Conservation (phyloP, 2,888 invertebrate genomes). For the Diploptera punctata region DNA sequence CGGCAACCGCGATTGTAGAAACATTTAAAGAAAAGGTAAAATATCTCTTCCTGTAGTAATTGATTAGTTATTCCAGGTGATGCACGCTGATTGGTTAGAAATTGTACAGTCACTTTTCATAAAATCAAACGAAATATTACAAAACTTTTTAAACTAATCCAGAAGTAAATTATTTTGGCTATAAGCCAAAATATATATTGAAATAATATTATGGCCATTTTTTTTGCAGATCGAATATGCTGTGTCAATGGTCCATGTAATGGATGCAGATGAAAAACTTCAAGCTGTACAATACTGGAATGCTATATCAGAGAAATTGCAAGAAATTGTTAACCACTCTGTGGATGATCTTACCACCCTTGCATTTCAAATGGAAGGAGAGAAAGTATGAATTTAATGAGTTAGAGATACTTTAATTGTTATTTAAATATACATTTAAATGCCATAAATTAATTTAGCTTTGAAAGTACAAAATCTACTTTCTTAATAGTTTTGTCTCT, state of each 20-base stretch:
- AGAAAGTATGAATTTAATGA: constrained; percentile 36
- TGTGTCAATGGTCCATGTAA: constrained; percentile 47
- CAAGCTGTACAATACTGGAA: constrained; percentile 50
- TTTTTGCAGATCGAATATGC: constrained; percentile 48
- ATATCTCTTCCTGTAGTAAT: not conserved
- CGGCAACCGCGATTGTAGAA: too few species aligned
- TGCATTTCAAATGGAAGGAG: constrained; percentile 46
- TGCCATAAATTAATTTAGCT: too few species aligned
- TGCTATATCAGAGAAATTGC: constrained; percentile 48
- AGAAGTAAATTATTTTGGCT: not conserved
- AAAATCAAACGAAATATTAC: not conserved
- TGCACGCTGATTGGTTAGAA: constrained; percentile 17
- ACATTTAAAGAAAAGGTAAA: constrained; percentile 31
- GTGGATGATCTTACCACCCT: constrained; percentile 49
- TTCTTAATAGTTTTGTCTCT: too few species aligned
- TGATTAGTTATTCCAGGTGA: constrained; percentile 30
- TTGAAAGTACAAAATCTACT: too few species aligned
- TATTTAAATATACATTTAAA: too few species aligned
- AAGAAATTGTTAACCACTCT: constrained; percentile 49
- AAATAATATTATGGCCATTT: too few species aligned
- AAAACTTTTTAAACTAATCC: too few species aligned
- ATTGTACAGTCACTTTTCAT: not conserved
- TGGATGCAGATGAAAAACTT: constrained; percentile 48
- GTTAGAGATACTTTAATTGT: too few species aligned
- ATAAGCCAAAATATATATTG: not conserved